Evolutionary conservation across 2,797 vertebrate genomes (phyloP), one percentile per base, ranked within the genome.

Genomic region (Lepilemur septentrionalis): DNA sequence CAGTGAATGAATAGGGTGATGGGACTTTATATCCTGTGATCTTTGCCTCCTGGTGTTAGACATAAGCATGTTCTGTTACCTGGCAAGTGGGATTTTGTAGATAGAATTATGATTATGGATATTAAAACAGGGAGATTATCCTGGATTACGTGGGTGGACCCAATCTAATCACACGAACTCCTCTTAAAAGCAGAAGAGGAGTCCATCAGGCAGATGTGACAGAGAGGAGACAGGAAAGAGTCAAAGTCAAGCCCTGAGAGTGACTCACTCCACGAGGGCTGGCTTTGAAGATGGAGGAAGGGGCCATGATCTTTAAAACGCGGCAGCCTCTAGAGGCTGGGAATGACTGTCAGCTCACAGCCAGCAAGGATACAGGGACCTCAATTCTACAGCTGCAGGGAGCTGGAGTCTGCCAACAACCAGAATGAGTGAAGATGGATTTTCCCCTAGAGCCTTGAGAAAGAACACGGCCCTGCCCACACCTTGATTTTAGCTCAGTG

Each of bases 271-370:
- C 6, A 0, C 7, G 2, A 18, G 17, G 18, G 17, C 20, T 61
- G 90, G 3, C 35, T 81, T 76, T 75, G 38, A n/a, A 69, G 43
- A 52, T 18, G 14, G 15, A 81, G 70, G 18, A 61, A 38, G 11
- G 2, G 25, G 4, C 55, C 38, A 46, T 1, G 28, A 52, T 20
- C 4, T 35, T 52, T 61, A 75, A 35, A 52, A 63, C 0, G 17
- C 5, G 2, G 11, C 5, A 0, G 22, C 8, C 30, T 41, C 41
- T 14, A 35, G 15, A n/a, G 48, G 8, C n/a, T 67, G 17, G 30
- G 78, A n/a, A 50, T 48, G 41, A 30, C 25, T n/a, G 17, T 65
- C 41, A 38, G 65, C n/a, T 82, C 76, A 10, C 28, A 59, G 75
- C 3, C 41, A 73, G 7, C 3, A 28, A 32, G 10, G 52, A 83